Evolutionary conservation across 1,140 invertebrate species (phyloP).

Genomic region (Belonocnema kinseyi): DNA sequence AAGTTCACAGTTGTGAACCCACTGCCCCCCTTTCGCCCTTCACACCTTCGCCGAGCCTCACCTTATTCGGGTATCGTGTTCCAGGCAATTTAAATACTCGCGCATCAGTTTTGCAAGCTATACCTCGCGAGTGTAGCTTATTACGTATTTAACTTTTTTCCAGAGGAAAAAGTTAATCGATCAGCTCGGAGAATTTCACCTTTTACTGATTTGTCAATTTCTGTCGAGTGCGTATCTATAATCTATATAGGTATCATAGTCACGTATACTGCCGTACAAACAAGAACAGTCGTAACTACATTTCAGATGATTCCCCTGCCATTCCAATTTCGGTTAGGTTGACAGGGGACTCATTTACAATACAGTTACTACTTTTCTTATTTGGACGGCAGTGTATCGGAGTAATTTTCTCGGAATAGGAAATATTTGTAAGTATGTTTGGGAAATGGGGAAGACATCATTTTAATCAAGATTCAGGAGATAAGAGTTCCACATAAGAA

Average conservation of each 20-base stretch:
- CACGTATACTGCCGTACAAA: too few relatives aligned
- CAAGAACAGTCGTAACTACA: too few relatives aligned
- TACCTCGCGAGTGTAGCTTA: background rate
- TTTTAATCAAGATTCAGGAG: slow-evolving; percentile 20
- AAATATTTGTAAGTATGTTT: slow-evolving; percentile 6
- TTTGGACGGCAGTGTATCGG: background rate
- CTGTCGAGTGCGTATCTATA: background rate
- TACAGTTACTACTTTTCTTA: too few relatives aligned
- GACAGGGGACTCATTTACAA: too few relatives aligned
- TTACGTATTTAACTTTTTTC: background rate
- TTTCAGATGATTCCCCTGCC: too few relatives aligned
- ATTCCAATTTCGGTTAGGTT: too few relatives aligned
- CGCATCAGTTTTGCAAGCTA: slow-evolving; percentile 16
- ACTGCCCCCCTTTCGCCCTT: background rate
- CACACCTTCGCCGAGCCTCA: background rate
- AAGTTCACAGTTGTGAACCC: slow-evolving; percentile 45
- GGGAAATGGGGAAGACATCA: background rate
- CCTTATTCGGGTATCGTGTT: slow-evolving; percentile 19
- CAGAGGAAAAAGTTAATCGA: too few relatives aligned
- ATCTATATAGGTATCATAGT: too few relatives aligned
- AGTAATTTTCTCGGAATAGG: background rate
- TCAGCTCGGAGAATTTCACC: slow-evolving; percentile 4
- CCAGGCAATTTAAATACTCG: slow-evolving; percentile 41
- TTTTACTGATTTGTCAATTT: slow-evolving; percentile 9
- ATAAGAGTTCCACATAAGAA: background rate